Evolutionary conservation across 2,888 invertebrate species (phyloP), one percentile per base, ranked within the genome.

Genomic region (Flexamia atlantica): DNA sequence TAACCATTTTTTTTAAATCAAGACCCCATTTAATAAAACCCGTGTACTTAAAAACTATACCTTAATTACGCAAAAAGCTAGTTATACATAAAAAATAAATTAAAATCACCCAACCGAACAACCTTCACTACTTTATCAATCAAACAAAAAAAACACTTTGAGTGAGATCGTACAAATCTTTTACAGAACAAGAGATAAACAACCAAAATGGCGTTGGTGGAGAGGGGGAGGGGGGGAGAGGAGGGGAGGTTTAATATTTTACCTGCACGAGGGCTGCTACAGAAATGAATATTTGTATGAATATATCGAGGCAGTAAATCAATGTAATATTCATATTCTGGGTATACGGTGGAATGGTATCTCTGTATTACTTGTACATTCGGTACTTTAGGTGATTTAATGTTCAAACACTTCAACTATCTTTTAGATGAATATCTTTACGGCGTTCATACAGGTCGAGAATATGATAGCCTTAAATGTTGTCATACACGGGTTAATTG

Each of bases 201-300:
- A 72, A 72, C 32, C 36, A 32, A 72, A 40, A 72, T 72, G 72
- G 72, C 72, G 40, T 2, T n/a, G 72, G 72, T 36, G 40, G 20
- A 40, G 14, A 36, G 72, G 72, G 72, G 40, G 20, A 40, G 36
- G 36, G 9, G 14, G 30, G 53, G 68, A 68, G 72, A 12, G 72
- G 14, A 40, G 76, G 28, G 76, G 30, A 5, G 50, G 76, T 76
- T 76, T 76, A 76, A 76, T 76, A 76, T 76, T 76, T 76, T 76
- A 76, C 76, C 76, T 76, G 46, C 50, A 28, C 46, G 40, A 30
- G 76, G 40, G 76, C 46, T 76, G 46, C 76, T 76, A 76, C 76
- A 76, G 42, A 50, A 76, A 76, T 76, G 76, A 76, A 76, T 76
- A 76, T 76, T 76, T 76, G 46, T 46, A 76, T 72, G 76, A 76